Evolutionary conservation across 2,113 vertebrate genomes (phyloP).

Genomic region (Corythornis cristatus): DNA sequence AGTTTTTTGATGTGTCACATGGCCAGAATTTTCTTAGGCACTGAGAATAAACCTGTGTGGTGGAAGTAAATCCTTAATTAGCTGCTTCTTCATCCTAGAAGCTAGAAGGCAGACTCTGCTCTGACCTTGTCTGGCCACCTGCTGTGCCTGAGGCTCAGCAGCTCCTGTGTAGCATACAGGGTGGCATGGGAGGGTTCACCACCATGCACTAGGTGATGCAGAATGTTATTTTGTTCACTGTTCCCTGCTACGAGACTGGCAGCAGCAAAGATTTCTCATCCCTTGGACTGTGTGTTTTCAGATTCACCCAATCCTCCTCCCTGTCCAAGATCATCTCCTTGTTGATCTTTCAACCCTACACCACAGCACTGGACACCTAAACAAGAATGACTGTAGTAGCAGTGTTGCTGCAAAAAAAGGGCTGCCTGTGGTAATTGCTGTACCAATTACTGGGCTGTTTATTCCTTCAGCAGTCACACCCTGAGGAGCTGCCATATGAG

Average conservation of each 20-base stretch:
- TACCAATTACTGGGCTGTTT: neutral
- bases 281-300: neutral
- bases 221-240: neutral
- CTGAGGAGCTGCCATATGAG: slow-evolving; percentile 58
- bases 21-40: neutral
- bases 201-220: accelerated
- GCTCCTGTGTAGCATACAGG: neutral
- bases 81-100: neutral
- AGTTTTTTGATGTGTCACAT: neutral
- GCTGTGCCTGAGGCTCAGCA: neutral
- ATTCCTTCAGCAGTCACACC: neutral
- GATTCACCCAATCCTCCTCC: neutral
- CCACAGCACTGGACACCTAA: neutral
- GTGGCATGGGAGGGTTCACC: neutral
- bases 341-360: accelerated
- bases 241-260: neutral
- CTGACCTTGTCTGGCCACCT: neutral
- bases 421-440: neutral
- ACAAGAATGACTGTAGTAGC: accelerated
- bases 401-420: neutral
- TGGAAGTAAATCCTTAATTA: neutral
- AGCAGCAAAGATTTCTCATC: neutral
- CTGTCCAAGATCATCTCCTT: neutral
- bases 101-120: neutral
- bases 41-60: neutral